Base-by-base conservation (phyloP, 2,797 vertebrate genomes). In the Clarias laeviceps region DNA sequence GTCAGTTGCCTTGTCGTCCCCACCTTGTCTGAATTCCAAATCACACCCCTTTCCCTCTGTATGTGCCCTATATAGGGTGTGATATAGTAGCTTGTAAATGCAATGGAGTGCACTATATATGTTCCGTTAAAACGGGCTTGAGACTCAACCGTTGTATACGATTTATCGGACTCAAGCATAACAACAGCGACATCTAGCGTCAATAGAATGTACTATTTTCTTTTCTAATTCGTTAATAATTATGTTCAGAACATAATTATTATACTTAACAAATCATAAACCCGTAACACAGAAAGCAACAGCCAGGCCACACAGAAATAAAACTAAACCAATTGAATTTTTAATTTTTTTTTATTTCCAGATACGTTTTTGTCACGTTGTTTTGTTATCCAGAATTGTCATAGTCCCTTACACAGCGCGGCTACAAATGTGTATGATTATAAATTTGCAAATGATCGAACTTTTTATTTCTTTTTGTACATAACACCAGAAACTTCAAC, bases 151-250 rank as follows among this genome's bases (percentile, higher is more conserved):
- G 2, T 54, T 61, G 6, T 68, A 27, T 3, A 50, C 24, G n/a
- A 4, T 6, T 34, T 29, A 18, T 34, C 15, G 29, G 29, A 1
- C 17, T 76, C 32, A 27, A 45, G 3, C 57, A 74, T 15, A 15
- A 9, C 66, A 84, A 86, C 59, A 84, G 72, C 50, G 82, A 82
- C 85, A 45, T 73, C 85, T 84, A 82, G 32, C 22, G 70, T 64
- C 65, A 29, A 68, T 0, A 34, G 5, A 32, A 22, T 32, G 0
- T 0, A 17, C 7, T 56, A 6, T 24, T 24, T 62, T 7, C 2
- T 12, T 15, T 68, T 68, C 15, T 12, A 37, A 54, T 24, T 2
- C 59, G 27, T 40, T n/a, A 20, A 22, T 56, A 4, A 3, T 57
- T 17, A 18, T 74, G n/a, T 56, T 76, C 50, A 72, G 69, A 17